Evolutionary conservation across 2,113 vertebrate genomes (phyloP).

Genomic region (Xenus cinereus): DNA sequence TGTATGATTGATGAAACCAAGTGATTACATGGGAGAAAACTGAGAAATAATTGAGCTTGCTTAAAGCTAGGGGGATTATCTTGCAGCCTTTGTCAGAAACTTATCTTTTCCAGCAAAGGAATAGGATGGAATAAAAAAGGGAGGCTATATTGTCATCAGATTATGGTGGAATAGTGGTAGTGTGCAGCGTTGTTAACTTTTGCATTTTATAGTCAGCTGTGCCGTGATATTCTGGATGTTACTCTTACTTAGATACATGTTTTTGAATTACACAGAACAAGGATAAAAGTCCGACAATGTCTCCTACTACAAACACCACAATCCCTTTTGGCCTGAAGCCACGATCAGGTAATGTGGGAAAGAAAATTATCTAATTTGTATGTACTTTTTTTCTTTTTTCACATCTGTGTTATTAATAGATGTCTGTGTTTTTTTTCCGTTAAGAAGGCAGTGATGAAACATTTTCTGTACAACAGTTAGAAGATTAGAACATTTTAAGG

Average conservation of each 20-base stretch:
- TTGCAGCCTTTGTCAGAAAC: neutral
- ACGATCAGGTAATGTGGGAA: slow-evolving; percentile 85
- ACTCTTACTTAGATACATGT: neutral
- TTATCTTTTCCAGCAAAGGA: neutral
- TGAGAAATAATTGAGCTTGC: neutral
- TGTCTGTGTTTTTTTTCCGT: neutral
- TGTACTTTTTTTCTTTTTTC: neutral
- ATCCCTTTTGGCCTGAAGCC: slow-evolving; percentile 90
- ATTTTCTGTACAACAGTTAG: neutral
- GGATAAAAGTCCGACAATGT: slow-evolving; percentile 69
- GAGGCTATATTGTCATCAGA: neutral
- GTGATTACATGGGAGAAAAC: neutral
- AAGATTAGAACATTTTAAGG: neutral
- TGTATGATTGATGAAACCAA: neutral
- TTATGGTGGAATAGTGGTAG: neutral
- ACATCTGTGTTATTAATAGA: neutral
- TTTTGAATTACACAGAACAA: slow-evolving; percentile 74
- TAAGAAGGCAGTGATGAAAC: neutral
- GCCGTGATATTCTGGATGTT: neutral
- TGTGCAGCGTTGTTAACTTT: neutral
- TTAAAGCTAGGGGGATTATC: neutral
- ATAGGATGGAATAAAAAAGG: neutral
- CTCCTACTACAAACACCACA: slow-evolving; percentile 66
- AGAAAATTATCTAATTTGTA: neutral
- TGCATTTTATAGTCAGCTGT: neutral